Evolutionary conservation across 2,797 vertebrate species (phyloP).

Genomic region (Alexandromys oeconomus): DNA sequence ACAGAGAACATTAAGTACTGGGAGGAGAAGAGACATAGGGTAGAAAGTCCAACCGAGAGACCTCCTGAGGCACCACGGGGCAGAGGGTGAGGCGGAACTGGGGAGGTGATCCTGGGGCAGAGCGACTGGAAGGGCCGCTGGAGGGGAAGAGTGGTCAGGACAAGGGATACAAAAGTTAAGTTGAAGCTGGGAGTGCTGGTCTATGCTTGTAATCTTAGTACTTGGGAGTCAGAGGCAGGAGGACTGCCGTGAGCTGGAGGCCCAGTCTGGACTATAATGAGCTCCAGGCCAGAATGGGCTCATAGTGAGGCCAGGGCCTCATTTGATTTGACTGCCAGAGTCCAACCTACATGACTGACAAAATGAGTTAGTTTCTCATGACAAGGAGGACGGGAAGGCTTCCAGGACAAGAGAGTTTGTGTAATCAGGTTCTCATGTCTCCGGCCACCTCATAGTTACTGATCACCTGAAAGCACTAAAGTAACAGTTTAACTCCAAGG

Average conservation of each 20-base stretch:
- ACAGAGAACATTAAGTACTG: neutral
- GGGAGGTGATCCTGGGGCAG: neutral
- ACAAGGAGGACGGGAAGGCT: neutral
- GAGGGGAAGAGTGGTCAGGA: neutral
- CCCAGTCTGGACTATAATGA: neutral
- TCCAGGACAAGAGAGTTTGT: neutral
- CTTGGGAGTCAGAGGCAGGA: neutral
- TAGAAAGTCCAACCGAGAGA: neutral
- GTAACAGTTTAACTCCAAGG: conserved; percentile 26
- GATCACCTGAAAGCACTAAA: conserved; percentile 33
- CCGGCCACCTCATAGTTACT: conserved; percentile 40
- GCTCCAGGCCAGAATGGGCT: neutral
- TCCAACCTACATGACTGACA: neutral
- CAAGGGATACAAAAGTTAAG: neutral
- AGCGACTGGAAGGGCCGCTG: neutral
- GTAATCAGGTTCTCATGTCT: conserved; percentile 39
- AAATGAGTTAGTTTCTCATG: neutral
- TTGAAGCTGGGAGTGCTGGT: neutral
- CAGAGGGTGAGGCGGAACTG: neutral
- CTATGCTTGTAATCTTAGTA: neutral
- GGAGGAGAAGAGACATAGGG: neutral
- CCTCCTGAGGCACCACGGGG: neutral
- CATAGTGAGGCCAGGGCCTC: neutral
- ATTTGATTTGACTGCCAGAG: neutral
- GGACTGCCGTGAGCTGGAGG: neutral